phyloP scores from a whole-genome alignment of 2,113 vertebrate species.

The Cottus gobio region DNA sequence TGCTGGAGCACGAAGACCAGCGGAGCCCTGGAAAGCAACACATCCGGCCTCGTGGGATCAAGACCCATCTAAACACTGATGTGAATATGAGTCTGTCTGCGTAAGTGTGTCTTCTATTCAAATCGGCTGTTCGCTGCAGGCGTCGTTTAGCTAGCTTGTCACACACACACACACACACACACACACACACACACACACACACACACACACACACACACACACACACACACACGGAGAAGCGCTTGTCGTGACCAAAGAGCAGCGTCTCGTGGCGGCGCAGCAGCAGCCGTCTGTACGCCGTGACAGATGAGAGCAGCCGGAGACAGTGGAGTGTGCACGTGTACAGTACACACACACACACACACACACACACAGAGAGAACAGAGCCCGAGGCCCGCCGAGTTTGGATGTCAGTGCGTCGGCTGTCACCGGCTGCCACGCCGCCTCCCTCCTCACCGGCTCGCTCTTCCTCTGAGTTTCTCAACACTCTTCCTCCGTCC shows the following conservation, averaged over 20 bases:
- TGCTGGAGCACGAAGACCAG: slow-evolving; percentile 19
- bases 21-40: slow-evolving; percentile 12
- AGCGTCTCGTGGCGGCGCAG: slow-evolving; percentile 41
- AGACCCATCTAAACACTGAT: slow-evolving; percentile 35
- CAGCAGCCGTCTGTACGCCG: slow-evolving; percentile 50
- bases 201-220: too few species aligned
- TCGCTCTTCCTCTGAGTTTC: slow-evolving; percentile 25
- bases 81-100: slow-evolving; percentile 13
- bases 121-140: slow-evolving; percentile 47
- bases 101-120: not conserved
- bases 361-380: slow-evolving; percentile 30
- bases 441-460: slow-evolving; percentile 25
- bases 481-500: slow-evolving; percentile 1
- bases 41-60: slow-evolving; percentile 43
- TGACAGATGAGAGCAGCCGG: slow-evolving; percentile 69
- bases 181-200: slow-evolving; percentile 7
- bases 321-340: slow-evolving; percentile 53
- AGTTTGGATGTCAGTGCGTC: slow-evolving; percentile 61
- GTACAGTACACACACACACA: not conserved
- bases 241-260: slow-evolving; percentile 66
- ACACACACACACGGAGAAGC: slow-evolving; percentile 9
- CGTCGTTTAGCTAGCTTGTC: slow-evolving; percentile 42
- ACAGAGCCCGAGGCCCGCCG: slow-evolving; percentile 62
- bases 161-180: slow-evolving; percentile 2
- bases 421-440: slow-evolving; percentile 67